Evolutionary conservation across 2,888 invertebrate species (phyloP), one percentile per base, ranked within the genome.

Genomic region (Cataglyphis rosenhaueri): DNA sequence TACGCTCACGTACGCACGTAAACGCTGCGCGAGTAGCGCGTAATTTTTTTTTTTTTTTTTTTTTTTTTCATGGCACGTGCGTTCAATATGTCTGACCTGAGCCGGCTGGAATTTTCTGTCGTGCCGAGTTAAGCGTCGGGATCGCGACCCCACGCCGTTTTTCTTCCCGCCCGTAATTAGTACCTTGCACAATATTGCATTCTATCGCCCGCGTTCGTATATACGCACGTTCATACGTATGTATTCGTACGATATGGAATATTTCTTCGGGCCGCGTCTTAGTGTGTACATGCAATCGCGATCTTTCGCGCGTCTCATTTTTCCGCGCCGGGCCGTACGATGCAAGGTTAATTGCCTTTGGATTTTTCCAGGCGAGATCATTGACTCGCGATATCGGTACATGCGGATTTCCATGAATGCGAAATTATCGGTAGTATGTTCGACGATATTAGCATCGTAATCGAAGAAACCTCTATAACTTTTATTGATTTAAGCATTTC

Each of bases 51-150:
- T 1, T 76, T 55, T 64, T 65, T 38, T 55, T 55, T 64, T 65
- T 38, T 55, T 41, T 44, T 79, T 79, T 70, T 32, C 29, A 59
- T 59, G 70, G 59, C 78, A 79, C 78, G 78, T 70, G 78, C 82
- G 88, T 86, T 86, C 88, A 81, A 86, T 88, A 86, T 74, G 78
- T 86, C 88, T 85, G 84, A 86, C 86, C 82, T 78, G 84, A 61
- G 81, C 61, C 84, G 81, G 74, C 79, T 81, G 85, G 79, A 85
- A 84, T 88, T 88, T 85, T 70, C 59, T 81, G 85, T 88, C 82
- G 76, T 83, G 86, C 86, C 76, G 79, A 82, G 82, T 86, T 81
- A 61, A 78, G 29, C 83, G 84, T 71, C 83, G 75, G 85, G 82
- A 84, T 84, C 82, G 81, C 83, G 82, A 86, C 79, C 81, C 84